phyloP scores from a whole-genome alignment of 2,888 invertebrate species.

The Drosophila prostipennis region DNA sequence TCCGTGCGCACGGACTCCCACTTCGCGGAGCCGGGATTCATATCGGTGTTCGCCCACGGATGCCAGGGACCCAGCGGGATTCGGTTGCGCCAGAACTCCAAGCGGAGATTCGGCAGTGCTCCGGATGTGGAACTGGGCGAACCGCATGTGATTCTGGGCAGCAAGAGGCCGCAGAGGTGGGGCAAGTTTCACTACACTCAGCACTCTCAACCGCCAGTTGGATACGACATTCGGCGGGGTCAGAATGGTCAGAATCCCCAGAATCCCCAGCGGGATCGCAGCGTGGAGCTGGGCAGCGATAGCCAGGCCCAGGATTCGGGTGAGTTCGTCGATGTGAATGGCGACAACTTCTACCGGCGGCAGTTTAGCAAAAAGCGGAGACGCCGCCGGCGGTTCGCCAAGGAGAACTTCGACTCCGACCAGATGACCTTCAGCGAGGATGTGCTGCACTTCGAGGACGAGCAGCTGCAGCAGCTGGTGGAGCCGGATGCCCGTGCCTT shows the following conservation, averaged over 20 bases:
- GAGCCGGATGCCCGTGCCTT: constrained; percentile 82
- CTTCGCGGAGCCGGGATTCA: constrained; percentile 93
- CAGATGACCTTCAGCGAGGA: constrained; percentile 79
- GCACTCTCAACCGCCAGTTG: constrained; percentile 15
- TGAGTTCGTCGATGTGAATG: constrained; percentile 57
- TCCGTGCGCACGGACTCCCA: constrained; percentile 90
- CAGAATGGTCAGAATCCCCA: constrained; percentile 48
- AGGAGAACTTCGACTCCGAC: constrained; percentile 52
- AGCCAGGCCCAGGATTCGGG: constrained; percentile 45
- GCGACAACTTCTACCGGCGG: constrained; percentile 70
- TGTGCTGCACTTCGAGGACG: constrained; percentile 76
- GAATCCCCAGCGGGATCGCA: constrained; percentile 55
- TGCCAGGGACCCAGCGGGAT: constrained; percentile 86
- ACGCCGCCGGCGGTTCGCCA: constrained; percentile 54
- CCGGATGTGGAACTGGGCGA: constrained; percentile 65
- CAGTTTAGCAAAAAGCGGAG: constrained; percentile 59
- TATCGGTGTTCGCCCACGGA: constrained; percentile 93
- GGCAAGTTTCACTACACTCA: constrained; percentile 60
- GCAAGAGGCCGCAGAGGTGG: constrained; percentile 54
- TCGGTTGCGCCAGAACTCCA: constrained; percentile 81
- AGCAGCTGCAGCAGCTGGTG: constrained; percentile 78
- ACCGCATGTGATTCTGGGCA: constrained; percentile 71
- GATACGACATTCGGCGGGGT: constrained; percentile 76
- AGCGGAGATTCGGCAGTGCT: constrained; percentile 72
- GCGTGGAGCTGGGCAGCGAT: constrained; percentile 57